Evolutionary conservation across 2,113 vertebrate genomes (phyloP).

Genomic region (Pseudopipra pipra): DNA sequence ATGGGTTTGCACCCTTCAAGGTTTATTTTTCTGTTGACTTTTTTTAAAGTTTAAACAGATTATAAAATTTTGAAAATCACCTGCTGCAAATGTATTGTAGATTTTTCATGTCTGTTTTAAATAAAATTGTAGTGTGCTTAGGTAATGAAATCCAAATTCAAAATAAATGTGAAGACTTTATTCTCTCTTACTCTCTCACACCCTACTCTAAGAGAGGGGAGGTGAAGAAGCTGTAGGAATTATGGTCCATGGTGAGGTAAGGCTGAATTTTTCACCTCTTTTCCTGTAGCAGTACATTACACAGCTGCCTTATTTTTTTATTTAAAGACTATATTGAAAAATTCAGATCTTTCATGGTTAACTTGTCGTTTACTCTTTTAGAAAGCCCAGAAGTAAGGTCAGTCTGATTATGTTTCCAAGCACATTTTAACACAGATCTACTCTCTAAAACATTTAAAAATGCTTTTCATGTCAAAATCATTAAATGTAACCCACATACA

Average conservation of each 20-base stretch:
- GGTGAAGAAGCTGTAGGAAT: background rate
- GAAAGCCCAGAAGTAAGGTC: background rate
- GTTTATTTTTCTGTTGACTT: background rate
- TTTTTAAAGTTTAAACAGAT: background rate
- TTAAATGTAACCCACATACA: background rate
- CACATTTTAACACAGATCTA: background rate
- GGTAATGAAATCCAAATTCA: background rate
- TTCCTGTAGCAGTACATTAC: background rate
- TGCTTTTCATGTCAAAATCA: constrained; percentile 1
- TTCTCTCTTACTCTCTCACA: background rate
- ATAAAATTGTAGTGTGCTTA: background rate
- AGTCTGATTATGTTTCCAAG: background rate
- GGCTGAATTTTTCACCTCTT: background rate
- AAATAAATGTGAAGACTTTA: background rate
- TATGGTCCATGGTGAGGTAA: background rate
- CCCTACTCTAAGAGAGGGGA: background rate
- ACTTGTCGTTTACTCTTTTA: background rate
- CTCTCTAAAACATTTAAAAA: background rate
- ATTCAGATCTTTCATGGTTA: background rate
- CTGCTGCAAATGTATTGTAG: background rate
- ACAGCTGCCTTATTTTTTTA: background rate
- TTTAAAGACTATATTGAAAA: background rate
- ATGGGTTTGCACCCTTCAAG: background rate
- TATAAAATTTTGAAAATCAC: background rate
- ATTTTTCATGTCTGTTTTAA: background rate